These are phyloP conservation scores for Macropus fuliginosus DNA, from an alignment of 2,797 vertebrate species.

Conservation along the genomic window DNA sequence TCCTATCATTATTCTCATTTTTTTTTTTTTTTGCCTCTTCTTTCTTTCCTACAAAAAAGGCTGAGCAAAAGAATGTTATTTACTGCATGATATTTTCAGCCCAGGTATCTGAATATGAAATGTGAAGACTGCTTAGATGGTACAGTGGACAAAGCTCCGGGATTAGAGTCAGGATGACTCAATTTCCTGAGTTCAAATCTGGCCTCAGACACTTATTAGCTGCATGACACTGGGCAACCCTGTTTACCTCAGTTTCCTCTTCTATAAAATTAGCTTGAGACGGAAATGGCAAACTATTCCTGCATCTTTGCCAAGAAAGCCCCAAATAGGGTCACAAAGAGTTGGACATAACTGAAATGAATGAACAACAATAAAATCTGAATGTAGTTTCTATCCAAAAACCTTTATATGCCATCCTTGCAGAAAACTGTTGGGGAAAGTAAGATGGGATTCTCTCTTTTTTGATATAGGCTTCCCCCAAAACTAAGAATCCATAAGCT, in stretches of 20 bases:
- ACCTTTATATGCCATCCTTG: neutral
- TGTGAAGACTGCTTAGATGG: no score
- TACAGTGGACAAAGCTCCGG: neutral
- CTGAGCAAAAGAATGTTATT: neutral
- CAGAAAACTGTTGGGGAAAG: conserved; percentile 10
- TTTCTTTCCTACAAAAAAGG: no score
- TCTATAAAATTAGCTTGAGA: neutral
- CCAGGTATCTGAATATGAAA: neutral
- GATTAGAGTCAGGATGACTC: neutral
- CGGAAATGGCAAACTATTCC: neutral
- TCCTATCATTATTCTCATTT: no score
- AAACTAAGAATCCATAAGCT: neutral
- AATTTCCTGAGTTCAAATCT: neutral
- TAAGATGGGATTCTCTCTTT: neutral
- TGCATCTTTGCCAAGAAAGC: neutral
- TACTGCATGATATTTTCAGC: neutral
- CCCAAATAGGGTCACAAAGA: neutral
- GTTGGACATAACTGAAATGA: neutral
- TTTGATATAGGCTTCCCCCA: neutral
- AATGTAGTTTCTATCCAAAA: neutral
- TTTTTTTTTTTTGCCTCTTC: no score
- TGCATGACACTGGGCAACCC: neutral
- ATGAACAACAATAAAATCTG: neutral
- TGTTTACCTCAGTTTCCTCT: neutral
- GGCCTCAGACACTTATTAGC: neutral